These are phyloP conservation scores for Neotoxoptera formosana DNA, from an alignment of 1,140 invertebrate species.

Conservation along the genomic window DNA sequence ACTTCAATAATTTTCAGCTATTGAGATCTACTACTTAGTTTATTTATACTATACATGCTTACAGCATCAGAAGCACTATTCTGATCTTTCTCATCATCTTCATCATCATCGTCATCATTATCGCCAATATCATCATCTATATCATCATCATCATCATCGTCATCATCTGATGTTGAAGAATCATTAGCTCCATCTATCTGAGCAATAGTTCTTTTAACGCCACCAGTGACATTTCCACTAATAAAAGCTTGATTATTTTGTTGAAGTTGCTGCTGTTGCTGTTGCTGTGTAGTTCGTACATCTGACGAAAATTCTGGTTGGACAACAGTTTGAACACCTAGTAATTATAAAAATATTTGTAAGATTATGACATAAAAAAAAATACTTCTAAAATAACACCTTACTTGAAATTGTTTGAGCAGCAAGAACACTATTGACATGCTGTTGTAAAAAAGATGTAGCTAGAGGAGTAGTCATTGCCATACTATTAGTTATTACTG, in stretches of 20 bases:
- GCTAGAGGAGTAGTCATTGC: slow-evolving; percentile 79
- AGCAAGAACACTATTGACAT: slow-evolving; percentile 81
- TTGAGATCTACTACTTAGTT: background rate
- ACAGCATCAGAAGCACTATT: slow-evolving; percentile 60
- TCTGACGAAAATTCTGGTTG: slow-evolving; percentile 25
- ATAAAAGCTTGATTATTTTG: slow-evolving; percentile 52
- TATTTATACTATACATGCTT: slow-evolving; percentile 55
- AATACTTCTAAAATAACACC: background rate
- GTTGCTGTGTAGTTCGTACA: slow-evolving; percentile 30
- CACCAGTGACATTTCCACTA: slow-evolving; percentile 47
- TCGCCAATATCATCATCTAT: slow-evolving; percentile 81
- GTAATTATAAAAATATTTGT: background rate
- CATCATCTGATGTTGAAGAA: slow-evolving; percentile 73
- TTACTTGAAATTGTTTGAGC: slow-evolving; percentile 65
- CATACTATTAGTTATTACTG: slow-evolving; percentile 86
- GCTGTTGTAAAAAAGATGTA: slow-evolving; percentile 81
- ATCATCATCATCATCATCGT: slow-evolving; percentile 74
- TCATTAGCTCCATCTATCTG: slow-evolving; percentile 65
- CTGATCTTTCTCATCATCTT: slow-evolving; percentile 75
- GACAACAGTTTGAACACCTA: slow-evolving; percentile 47
- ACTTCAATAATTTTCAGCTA: background rate
- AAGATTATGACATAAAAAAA: background rate
- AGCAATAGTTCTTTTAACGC: slow-evolving; percentile 60
- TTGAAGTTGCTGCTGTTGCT: slow-evolving; percentile 48
- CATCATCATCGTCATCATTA: slow-evolving; percentile 75